Evolutionary conservation across 1,140 invertebrate genomes (phyloP).

Genomic region (Microvelia longipes): DNA sequence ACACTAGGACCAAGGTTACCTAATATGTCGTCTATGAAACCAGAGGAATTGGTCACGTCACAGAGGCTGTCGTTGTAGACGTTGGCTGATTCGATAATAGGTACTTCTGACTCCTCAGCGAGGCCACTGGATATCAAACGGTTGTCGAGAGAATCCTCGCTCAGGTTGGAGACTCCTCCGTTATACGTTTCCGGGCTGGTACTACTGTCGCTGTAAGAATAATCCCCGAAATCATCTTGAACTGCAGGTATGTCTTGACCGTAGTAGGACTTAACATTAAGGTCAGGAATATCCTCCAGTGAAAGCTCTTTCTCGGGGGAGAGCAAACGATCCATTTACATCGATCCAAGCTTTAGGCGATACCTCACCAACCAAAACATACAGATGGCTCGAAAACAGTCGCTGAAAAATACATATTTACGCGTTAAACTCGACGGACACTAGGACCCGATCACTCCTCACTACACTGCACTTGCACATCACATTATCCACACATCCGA

Average conservation of each 20-base stretch:
- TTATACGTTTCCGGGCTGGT: not conserved
- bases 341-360: not conserved
- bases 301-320: not conserved
- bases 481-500: no score
- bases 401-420: not conserved
- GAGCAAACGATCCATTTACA: not conserved
- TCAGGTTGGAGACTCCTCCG: not conserved
- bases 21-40: not conserved
- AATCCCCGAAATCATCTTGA: not conserved
- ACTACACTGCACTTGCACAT: no score
- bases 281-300: not conserved
- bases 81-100: not conserved
- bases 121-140: not conserved
- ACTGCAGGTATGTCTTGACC: not conserved
- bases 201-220: not conserved
- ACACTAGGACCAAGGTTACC: not conserved
- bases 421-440: not conserved
- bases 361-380: not conserved
- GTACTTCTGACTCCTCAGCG: not conserved
- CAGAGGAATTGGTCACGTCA: not conserved
- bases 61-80: not conserved
- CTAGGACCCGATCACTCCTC: not conserved
- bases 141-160: not conserved
- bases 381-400: not conserved
- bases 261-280: conserved; percentile 3